These are phyloP conservation scores for Noctilio leporinus DNA, from an alignment of 2,113 vertebrate species.

Conservation along the genomic window DNA sequence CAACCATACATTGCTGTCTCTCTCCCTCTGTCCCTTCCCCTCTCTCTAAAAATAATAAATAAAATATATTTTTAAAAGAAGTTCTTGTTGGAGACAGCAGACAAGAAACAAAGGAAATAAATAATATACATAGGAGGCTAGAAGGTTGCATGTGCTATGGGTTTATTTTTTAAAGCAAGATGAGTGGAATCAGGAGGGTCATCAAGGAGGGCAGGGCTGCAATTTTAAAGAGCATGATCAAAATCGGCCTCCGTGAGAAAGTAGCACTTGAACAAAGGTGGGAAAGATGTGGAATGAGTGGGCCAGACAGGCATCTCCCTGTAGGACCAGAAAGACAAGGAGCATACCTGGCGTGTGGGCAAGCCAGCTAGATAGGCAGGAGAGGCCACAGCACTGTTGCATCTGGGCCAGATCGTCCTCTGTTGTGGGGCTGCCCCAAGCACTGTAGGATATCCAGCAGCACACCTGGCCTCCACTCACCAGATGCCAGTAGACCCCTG, in stretches of 20 bases:
- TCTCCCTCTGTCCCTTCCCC: neutral
- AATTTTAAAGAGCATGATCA: neutral
- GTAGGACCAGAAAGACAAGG: neutral
- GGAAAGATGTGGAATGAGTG: neutral
- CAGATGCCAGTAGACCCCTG: neutral
- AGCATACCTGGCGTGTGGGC: accelerated
- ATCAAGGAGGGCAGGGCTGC: accelerated
- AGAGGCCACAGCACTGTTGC: neutral
- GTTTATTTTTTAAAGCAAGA: neutral
- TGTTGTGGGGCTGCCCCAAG: neutral
- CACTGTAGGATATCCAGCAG: neutral
- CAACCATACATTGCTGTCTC: too few relatives aligned
- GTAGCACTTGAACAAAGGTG: neutral
- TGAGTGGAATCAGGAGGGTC: neutral
- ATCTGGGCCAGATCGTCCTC: accelerated
- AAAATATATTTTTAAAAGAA: too few relatives aligned
- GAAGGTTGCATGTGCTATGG: neutral
- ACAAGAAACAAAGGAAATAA: neutral
- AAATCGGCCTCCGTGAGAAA: neutral
- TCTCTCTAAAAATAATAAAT: too few relatives aligned
- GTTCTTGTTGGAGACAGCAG: neutral
- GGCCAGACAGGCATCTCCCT: neutral
- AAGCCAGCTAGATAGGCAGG: neutral
- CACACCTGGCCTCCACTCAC: neutral
- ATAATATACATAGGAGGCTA: neutral